phyloP scores from a whole-genome alignment of 64 coral and sea anemone species.

The Porites australiensis region DNA sequence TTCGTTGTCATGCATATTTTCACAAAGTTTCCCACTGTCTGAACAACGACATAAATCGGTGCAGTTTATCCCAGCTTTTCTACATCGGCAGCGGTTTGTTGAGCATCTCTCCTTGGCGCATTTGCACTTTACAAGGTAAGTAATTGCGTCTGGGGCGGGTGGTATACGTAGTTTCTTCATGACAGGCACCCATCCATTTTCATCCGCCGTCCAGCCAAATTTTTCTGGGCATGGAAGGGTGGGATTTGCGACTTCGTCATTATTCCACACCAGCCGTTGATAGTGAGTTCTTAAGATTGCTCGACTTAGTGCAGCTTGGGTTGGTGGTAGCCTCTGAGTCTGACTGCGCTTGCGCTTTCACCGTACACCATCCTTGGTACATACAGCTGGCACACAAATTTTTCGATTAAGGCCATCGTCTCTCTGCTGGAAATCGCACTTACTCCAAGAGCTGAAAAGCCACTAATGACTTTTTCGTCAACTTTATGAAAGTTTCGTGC shows the following conservation, averaged over 20 bases:
- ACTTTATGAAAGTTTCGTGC: too few species aligned
- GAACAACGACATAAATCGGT: too few species aligned
- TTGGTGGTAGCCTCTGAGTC: background rate
- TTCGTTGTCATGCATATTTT: too few species aligned
- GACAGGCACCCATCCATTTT: background rate
- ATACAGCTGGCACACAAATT: too few species aligned
- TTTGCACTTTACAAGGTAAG: slow-evolving; percentile 5
- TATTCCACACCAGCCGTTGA: slow-evolving; percentile 17
- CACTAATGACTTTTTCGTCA: too few species aligned
- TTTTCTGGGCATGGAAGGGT: background rate
- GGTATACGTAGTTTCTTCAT: background rate
- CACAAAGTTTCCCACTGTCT: too few species aligned
- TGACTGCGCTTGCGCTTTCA: background rate
- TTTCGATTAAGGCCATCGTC: too few species aligned
- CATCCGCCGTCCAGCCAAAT: background rate
- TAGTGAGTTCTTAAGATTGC: background rate
- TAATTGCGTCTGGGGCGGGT: background rate
- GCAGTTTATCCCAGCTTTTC: too few species aligned
- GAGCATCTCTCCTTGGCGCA: background rate
- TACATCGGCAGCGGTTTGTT: too few species aligned
- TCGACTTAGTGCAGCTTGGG: background rate
- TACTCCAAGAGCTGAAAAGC: too few species aligned
- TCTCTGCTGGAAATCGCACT: too few species aligned
- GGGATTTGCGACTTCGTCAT: background rate
- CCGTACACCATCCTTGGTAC: background rate